These are phyloP conservation scores for Magallana gigas DNA, from an alignment of 1,140 invertebrate genomes.

Conservation along the genomic window DNA sequence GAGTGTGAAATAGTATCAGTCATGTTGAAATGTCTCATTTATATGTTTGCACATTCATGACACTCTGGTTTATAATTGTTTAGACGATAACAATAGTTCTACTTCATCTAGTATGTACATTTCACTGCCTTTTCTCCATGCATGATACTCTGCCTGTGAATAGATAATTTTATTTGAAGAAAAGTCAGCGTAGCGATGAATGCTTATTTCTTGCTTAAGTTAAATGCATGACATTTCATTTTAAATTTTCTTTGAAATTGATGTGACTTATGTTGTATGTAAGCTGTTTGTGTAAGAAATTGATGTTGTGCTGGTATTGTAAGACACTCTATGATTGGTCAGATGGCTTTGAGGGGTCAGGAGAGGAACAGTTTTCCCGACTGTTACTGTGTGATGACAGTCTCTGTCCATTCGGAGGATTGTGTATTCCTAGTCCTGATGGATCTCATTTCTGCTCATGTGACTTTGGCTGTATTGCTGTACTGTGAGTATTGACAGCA, in stretches of 20 bases:
- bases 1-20: not conserved
- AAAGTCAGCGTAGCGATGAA: too few species aligned
- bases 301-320: conserved; percentile 4
- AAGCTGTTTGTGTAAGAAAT: not conserved
- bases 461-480: conserved; percentile 77
- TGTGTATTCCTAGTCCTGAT: conserved; percentile 82
- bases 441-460: conserved; percentile 67
- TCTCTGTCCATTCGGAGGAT: conserved; percentile 89
- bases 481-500: conserved; percentile 71
- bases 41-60: not conserved
- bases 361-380: conserved; percentile 31
- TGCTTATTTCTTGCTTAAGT: too few species aligned
- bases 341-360: conserved; percentile 51
- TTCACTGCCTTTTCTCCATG: too few species aligned
- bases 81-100: too few species aligned
- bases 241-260: not conserved
- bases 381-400: conserved; percentile 86
- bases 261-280: too few species aligned
- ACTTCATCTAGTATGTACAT: too few species aligned
- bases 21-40: not conserved
- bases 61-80: not conserved
- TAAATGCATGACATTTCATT: too few species aligned
- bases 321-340: conserved; percentile 48
- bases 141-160: too few species aligned
- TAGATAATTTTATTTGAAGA: too few species aligned